Percentiles rank a stretch among this genome's conserved stretches.
Evolutionary conservation across 2,888 invertebrate genomes (phyloP).

Genomic region (Salticus scenicus): DNA sequence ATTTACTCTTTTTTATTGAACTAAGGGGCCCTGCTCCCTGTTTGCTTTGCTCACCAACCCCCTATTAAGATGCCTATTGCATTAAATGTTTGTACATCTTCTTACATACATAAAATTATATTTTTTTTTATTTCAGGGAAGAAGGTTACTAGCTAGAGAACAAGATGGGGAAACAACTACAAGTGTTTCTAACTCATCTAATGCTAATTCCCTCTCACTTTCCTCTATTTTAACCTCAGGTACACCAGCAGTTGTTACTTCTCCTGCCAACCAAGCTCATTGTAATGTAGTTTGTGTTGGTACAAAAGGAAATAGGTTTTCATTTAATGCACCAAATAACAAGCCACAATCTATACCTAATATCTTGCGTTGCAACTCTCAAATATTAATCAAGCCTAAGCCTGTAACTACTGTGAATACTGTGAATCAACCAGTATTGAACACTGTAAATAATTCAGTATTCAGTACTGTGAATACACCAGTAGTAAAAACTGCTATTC

Average conservation of each 20-base stretch:
- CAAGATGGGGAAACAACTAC: neutral
- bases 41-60: too few species aligned
- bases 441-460: too few species aligned
- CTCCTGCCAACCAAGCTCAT: neutral
- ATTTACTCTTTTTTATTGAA: too few species aligned
- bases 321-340: neutral
- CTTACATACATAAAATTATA: too few species aligned
- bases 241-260: neutral
- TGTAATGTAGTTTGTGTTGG: conserved; percentile 20
- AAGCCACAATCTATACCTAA: neutral
- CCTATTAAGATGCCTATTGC: too few species aligned
- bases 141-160: conserved; percentile 36
- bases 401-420: neutral
- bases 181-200: neutral
- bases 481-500: too few species aligned
- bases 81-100: too few species aligned
- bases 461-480: neutral
- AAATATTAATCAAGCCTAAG: conserved; percentile 33
- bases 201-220: neutral
- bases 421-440: neutral
- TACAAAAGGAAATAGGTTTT: neutral
- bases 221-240: neutral
- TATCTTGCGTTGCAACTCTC: conserved; percentile 26
- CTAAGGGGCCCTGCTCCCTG: too few species aligned
- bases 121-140: neutral